phyloP scores from a whole-genome alignment of 2,888 invertebrate genomes.

The Phragmatobia fuliginosa region DNA sequence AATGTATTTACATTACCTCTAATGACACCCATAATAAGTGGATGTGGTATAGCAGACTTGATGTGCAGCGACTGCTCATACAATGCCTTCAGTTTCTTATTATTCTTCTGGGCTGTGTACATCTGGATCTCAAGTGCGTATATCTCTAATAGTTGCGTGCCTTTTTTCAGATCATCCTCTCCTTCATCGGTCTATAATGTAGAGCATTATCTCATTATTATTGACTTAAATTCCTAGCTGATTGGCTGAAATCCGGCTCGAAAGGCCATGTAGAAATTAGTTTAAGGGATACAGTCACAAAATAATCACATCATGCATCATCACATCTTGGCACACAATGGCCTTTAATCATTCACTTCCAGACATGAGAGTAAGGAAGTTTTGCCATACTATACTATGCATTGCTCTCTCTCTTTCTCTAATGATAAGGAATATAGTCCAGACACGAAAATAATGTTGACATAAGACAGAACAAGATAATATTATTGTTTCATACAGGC shows the following conservation, averaged over 20 bases:
- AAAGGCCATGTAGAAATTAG: not conserved
- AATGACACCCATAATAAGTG: conserved; percentile 99
- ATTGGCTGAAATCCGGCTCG: not conserved
- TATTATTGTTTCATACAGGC: too few species aligned
- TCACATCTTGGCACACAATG: too few species aligned
- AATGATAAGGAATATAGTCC: too few species aligned
- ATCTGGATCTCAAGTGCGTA: conserved; percentile 99
- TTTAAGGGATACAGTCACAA: too few species aligned
- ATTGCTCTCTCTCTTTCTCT: too few species aligned
- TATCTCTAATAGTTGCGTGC: conserved; percentile 98
- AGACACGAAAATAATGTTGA: too few species aligned
- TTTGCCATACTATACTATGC: too few species aligned
- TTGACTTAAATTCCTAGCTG: not conserved
- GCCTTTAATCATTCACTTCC: too few species aligned
- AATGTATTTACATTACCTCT: conserved; percentile 88
- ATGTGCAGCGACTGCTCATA: conserved; percentile 99
- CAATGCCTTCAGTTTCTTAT: conserved; percentile 97
- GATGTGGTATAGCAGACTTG: conserved; percentile 99
- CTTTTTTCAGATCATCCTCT: conserved; percentile 98
- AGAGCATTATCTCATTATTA: conserved; percentile 2
- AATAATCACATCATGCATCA: too few species aligned
- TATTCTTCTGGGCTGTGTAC: conserved; percentile 99
- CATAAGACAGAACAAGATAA: too few species aligned
- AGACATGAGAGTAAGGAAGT: too few species aligned
- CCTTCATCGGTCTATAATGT: conserved; percentile 95